These are phyloP conservation scores for Equus quagga DNA, from an alignment of 2,113 vertebrate genomes.

Conservation along the genomic window DNA sequence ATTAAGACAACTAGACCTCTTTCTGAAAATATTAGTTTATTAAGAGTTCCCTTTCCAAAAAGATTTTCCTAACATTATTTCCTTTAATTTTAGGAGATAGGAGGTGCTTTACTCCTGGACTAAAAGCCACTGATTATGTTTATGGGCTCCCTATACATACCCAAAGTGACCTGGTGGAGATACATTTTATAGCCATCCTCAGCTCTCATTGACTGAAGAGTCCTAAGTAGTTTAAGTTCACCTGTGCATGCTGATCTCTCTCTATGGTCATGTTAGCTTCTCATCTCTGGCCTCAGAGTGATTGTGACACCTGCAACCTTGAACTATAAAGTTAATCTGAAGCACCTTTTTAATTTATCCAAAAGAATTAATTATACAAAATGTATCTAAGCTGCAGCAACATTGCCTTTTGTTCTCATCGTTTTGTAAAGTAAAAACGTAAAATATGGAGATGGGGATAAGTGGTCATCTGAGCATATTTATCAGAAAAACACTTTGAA, in stretches of 20 bases:
- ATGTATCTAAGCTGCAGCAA: background rate
- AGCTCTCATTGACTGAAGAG: background rate
- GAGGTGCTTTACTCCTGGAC: background rate
- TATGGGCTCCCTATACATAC: background rate
- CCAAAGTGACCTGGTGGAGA: background rate
- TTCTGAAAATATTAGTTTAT: background rate
- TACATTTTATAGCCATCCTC: background rate
- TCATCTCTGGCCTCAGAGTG: background rate
- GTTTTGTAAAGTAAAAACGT: slow-evolving; percentile 3
- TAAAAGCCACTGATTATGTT: background rate
- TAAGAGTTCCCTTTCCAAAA: background rate
- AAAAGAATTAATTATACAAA: background rate
- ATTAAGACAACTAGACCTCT: background rate
- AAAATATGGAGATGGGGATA: background rate
- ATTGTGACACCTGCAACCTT: background rate
- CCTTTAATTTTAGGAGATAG: background rate
- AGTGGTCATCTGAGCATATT: background rate
- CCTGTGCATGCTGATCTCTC: background rate
- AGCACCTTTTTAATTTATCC: background rate
- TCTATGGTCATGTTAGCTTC: background rate
- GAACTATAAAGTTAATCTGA: background rate
- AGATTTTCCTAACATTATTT: background rate
- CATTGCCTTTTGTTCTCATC: background rate
- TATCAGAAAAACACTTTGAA: background rate
- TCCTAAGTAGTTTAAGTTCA: background rate